Percentiles rank a stretch among this genome's conserved stretches.
These are phyloP conservation scores for Helostoma temminkii DNA, from an alignment of 2,797 vertebrate species.

Conservation along the genomic window DNA sequence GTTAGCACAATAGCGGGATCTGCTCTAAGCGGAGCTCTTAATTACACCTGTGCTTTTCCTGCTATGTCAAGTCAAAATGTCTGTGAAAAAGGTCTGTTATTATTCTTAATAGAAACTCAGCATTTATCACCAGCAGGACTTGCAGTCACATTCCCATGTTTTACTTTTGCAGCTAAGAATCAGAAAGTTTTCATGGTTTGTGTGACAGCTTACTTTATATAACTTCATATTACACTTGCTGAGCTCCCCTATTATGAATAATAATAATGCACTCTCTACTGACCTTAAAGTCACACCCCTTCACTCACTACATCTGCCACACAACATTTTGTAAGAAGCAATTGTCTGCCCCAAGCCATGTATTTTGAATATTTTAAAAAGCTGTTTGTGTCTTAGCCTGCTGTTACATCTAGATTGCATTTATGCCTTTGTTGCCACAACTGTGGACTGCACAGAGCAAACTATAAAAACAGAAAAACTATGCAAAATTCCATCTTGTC, in stretches of 20 bases:
- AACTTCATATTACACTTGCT: background rate
- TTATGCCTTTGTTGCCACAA: too few species aligned
- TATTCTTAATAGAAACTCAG: background rate
- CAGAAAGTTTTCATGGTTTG: background rate
- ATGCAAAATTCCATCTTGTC: background rate
- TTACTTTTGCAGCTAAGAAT: background rate
- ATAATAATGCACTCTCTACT: background rate
- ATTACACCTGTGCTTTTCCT: background rate
- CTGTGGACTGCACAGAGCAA: too few species aligned
- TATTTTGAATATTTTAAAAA: background rate
- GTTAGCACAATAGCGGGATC: background rate
- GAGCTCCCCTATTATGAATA: constrained; percentile 5
- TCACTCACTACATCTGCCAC: background rate
- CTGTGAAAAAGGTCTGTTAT: background rate
- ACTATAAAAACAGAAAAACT: too few species aligned
- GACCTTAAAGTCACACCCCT: constrained; percentile 1
- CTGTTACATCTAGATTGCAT: background rate
- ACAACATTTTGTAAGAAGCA: background rate
- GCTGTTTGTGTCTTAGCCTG: background rate
- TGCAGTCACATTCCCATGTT: background rate
- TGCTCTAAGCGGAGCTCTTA: background rate
- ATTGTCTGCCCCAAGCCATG: background rate
- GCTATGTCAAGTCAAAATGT: background rate
- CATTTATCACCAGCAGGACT: background rate
- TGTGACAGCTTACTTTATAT: background rate